Evolutionary conservation across 1,140 invertebrate genomes (phyloP).

Genomic region (Semibalanus balanoides): DNA sequence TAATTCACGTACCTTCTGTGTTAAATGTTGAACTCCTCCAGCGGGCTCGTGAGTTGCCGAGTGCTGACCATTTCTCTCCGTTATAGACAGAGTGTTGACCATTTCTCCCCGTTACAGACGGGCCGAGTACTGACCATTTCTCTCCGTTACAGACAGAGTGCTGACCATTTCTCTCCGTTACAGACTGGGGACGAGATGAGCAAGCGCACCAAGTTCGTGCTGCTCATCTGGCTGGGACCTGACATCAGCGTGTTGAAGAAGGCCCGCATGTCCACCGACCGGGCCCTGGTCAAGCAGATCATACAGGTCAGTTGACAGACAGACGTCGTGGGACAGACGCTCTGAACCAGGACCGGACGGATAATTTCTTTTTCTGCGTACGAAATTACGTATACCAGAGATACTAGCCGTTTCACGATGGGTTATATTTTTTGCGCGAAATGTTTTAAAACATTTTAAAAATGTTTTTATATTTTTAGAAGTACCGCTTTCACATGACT

Average conservation of each 20-base stretch:
- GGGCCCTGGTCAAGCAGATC: conserved; percentile 54
- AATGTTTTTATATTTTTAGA: too few relatives aligned
- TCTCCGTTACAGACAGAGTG: too few relatives aligned
- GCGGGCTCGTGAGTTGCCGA: too few relatives aligned
- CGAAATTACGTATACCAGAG: too few relatives aligned
- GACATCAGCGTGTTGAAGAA: conserved; percentile 54
- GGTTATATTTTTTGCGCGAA: too few relatives aligned
- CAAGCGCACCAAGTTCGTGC: conserved; percentile 58
- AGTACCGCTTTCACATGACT: too few relatives aligned
- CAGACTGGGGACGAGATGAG: conserved; percentile 66
- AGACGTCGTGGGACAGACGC: too few relatives aligned
- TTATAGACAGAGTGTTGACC: too few relatives aligned
- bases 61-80: neutral
- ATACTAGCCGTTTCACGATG: too few relatives aligned
- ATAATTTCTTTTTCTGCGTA: too few relatives aligned
- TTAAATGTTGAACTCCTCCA: conserved; percentile 6
- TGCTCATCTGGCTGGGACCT: conserved; percentile 58
- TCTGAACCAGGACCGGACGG: too few relatives aligned
- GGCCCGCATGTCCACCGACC: conserved; percentile 64
- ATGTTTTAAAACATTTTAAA: too few relatives aligned
- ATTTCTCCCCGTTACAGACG: conserved; percentile 40
- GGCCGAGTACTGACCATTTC: conserved; percentile 38
- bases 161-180: conserved; percentile 22
- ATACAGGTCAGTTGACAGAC: conserved; percentile 50
- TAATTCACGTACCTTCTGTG: neutral